These are phyloP conservation scores for Glomeris maerens DNA, from an alignment of 1,140 invertebrate species.

Conservation along the genomic window DNA sequence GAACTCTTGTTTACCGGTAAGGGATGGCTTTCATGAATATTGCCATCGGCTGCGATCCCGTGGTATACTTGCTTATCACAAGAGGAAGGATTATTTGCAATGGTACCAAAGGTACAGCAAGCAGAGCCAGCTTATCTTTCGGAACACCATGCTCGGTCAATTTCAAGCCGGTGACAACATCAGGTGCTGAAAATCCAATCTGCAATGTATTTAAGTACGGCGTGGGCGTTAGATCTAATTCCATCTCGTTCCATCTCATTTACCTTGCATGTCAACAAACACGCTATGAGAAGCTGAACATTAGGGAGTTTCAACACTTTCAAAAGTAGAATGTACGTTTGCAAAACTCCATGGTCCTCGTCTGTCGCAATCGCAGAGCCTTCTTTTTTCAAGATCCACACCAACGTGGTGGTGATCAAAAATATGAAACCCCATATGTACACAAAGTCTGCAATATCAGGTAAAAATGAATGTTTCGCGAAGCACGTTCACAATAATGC, in stretches of 20 bases:
- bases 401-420: constrained; percentile 72
- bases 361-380: constrained; percentile 24
- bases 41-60: constrained; percentile 71
- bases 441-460: constrained; percentile 61
- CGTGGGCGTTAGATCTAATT: background rate
- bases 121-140: constrained; percentile 81
- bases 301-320: constrained; percentile 70
- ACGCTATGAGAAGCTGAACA: constrained; percentile 52
- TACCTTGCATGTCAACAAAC: constrained; percentile 85
- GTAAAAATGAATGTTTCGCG: too few species aligned
- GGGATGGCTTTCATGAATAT: constrained; percentile 82
- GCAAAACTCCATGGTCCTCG: constrained; percentile 43
- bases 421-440: constrained; percentile 93
- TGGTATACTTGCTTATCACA: constrained; percentile 71
- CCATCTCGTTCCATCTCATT: constrained; percentile 10
- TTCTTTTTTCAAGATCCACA: constrained; percentile 68
- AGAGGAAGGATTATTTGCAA: constrained; percentile 88
- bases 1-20: too few species aligned
- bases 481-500: too few species aligned
- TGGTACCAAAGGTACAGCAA: constrained; percentile 83
- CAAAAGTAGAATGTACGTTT: constrained; percentile 71
- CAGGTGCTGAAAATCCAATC: constrained; percentile 91
- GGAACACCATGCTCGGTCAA: constrained; percentile 88
- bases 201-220: constrained; percentile 31
- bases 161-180: constrained; percentile 87